A percentile compares a stretch with the other conserved stretches of the same genome.
phyloP scores from a whole-genome alignment of 2,113 vertebrate genomes.

The Erpornis zantholeuca region DNA sequence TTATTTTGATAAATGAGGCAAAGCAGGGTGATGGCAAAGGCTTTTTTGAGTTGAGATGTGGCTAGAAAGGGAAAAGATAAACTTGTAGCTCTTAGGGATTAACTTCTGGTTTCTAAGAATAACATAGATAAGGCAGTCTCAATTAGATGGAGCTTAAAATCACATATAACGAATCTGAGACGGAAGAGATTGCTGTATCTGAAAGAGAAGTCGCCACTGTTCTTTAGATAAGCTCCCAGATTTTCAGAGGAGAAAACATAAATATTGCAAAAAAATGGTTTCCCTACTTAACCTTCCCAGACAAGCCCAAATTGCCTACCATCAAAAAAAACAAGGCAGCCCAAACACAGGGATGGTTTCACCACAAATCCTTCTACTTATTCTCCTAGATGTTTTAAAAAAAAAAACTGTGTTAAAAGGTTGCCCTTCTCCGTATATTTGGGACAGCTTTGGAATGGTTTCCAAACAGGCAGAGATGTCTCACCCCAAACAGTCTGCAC shows the following conservation, averaged over 20 bases:
- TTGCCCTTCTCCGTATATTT: background rate
- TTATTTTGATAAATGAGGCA: conserved; percentile 25
- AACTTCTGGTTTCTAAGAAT: conserved; percentile 46
- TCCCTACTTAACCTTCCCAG: background rate
- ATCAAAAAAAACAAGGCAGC: background rate
- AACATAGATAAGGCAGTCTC: conserved; percentile 58
- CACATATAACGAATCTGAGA: background rate
- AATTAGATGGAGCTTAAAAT: conserved; percentile 51
- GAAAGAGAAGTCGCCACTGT: background rate
- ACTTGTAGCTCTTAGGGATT: conserved; percentile 22
- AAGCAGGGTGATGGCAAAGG: background rate
- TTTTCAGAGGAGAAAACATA: conserved; percentile 25
- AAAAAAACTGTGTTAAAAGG: background rate
- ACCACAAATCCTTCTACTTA: background rate
- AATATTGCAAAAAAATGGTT: background rate
- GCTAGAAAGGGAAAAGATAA: conserved; percentile 46
- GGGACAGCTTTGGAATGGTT: background rate
- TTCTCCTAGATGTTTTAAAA: background rate
- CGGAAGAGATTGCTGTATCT: background rate
- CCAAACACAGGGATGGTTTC: background rate
- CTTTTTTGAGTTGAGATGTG: background rate
- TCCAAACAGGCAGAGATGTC: background rate
- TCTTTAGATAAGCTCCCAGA: conserved; percentile 34
- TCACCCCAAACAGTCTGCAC: background rate
- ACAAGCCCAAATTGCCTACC: background rate